Base-by-base conservation (phyloP, 2,113 vertebrate species). In the Amblyornis subalaris region DNA sequence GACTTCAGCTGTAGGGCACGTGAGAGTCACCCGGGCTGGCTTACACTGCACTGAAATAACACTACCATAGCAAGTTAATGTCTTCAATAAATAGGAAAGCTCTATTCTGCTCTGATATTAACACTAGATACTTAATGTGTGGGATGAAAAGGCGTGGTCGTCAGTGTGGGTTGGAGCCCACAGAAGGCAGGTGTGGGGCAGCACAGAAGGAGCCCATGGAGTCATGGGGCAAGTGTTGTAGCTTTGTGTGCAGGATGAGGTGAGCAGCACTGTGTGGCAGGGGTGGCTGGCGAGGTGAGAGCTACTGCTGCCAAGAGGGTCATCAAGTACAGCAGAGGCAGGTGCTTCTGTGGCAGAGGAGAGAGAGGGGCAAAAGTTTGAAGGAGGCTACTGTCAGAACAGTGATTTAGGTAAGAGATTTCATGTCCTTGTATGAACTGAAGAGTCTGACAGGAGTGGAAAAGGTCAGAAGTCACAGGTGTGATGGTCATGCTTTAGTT, bases 181-280 rank as follows among this genome's bases (percentile, higher is more conserved):
- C 2, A 8, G 35, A 66, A 50, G 35, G n/a, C 64, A 28, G 1
- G 2, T 1, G 36, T 35, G 22, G 47, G 50, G 9, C 2, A 1
- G 31, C 19, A 20, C 0, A 5, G 50, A 36, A 67, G 80, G 23
- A 60, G 12, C 36, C 51, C 4, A 3, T 7, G 23, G 14, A 77
- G n/a, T 33, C 12, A 2, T 2, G 13, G 8, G 10, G 7, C 17
- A 35, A 12, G 13, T 3, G 11, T 14, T 67, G 36, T 20, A 53
- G 14, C 48, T 64, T 21, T 0, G 0, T 53, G 57, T 23, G 23
- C 35, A 77, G 38, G 24, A 24, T 26, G 70, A 50, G 38, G 24
- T 64, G 42, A 2, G 0, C 4, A 7, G 29, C 40, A 15, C 42
- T 19, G 16, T 51, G 8, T 3, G 2, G 14, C 2, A 5, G 60